phyloP scores from a whole-genome alignment of 2,888 invertebrate species.

The Mythimna albipuncta region DNA sequence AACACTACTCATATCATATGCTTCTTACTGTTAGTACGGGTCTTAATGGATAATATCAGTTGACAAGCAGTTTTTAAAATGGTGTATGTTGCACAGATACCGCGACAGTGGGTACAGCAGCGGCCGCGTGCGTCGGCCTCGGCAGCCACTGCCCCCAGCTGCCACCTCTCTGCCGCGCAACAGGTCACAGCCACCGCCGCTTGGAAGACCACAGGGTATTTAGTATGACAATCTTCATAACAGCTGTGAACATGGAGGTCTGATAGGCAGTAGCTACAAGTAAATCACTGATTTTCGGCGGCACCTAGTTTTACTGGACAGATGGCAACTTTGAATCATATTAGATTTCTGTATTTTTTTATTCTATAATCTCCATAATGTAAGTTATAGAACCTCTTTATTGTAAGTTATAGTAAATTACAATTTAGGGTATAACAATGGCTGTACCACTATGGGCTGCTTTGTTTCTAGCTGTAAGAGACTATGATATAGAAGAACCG shows the following conservation, averaged over 20 bases:
- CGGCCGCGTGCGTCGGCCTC: slow-evolving; percentile 72
- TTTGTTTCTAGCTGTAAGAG: slow-evolving; percentile 70
- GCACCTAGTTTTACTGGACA: too few relatives aligned
- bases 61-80: not conserved
- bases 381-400: too few relatives aligned
- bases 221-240: not conserved
- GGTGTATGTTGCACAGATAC: slow-evolving; percentile 71
- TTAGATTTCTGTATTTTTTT: too few relatives aligned
- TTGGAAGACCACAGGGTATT: slow-evolving; percentile 64
- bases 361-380: too few relatives aligned
- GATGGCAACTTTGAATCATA: too few relatives aligned
- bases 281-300: too few relatives aligned
- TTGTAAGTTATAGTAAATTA: too few relatives aligned
- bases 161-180: slow-evolving; percentile 67
- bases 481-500: slow-evolving; percentile 74
- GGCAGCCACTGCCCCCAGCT: slow-evolving; percentile 57
- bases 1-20: too few relatives aligned
- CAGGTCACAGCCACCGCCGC: slow-evolving; percentile 79
- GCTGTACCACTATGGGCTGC: not conserved
- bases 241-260: too few relatives aligned
- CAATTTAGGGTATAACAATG: too few relatives aligned
- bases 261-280: too few relatives aligned
- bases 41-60: not conserved
- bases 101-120: slow-evolving; percentile 87
- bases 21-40: too few relatives aligned